Evolutionary conservation across 2,113 vertebrate genomes (phyloP), one percentile per base, ranked within the genome.

Genomic region (Sisor rabdophorus): DNA sequence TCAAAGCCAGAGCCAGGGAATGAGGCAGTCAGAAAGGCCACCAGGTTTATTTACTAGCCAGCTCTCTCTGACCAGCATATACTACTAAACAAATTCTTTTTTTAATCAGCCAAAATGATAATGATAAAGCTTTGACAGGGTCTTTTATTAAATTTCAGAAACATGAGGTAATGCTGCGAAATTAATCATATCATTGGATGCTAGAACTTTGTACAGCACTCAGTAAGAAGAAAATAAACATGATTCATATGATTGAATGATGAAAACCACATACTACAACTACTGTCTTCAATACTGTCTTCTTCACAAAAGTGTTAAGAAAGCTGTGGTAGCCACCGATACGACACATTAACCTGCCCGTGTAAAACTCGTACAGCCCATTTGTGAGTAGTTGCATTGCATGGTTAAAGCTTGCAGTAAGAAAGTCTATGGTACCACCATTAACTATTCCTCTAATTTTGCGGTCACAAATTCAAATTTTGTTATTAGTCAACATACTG

Each of bases 1-100:
- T 22, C 36, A 58, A 40, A 69, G 65, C 24, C 40, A 58, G 54
- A 69, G 75, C 11, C 11, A n/a, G 64, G 17, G 75, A 76, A 76
- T 48, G 40, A 48, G 24, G 69, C 52, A 11, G 32, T 68, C 17
- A 58, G 52, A 10, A 28, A 56, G 11, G 2, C 16, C 61, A 47
- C 6, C 61, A 26, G 74, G 74, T 55, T 56, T 54, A 54, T 52
- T 54, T 15, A 12, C 11, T 22, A 12, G n/a, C 28, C 47, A 53
- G 8, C 58, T 36, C 11, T 15, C 73, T 11, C 22, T 19, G 13
- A 64, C 20, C n/a, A 75, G 60, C 10, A 10, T 65, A 40, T 20
- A n/a, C 17, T 74, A 20, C 40, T 22, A 52, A 63, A 32, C 20
- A 4, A n/a, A 32, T 36, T 54, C 4, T 40, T 22, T 13, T 32